A percentile compares a stretch with the other conserved stretches of the same genome.
Conservation (phyloP, 2,888 invertebrate genomes). For the Physocephala rufipes region DNA sequence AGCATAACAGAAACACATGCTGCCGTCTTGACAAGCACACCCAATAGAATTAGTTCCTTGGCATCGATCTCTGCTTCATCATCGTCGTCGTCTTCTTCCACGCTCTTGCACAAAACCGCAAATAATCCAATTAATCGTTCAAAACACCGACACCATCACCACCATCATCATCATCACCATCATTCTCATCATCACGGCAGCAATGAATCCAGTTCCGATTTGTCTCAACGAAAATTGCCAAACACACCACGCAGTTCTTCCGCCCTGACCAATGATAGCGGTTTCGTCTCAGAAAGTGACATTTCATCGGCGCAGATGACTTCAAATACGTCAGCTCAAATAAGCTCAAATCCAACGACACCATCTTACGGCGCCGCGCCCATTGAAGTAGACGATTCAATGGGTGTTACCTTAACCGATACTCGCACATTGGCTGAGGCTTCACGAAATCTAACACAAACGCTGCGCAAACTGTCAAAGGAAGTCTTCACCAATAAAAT, state of each 20-base stretch:
- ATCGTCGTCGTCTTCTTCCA: constrained; percentile 36
- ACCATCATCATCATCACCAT: constrained; percentile 63
- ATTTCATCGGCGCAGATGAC: too few relatives aligned
- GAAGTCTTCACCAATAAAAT: constrained; percentile 82
- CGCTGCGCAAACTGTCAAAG: constrained; percentile 86
- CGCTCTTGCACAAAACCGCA: constrained; percentile 60
- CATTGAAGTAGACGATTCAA: constrained; percentile 59
- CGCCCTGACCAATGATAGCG: constrained; percentile 22
- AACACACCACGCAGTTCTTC: constrained; percentile 29
- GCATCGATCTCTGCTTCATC: constrained; percentile 29
- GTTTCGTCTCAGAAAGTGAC: constrained; percentile 26
- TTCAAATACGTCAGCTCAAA: constrained; percentile 27
- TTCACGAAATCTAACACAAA: constrained; percentile 90
- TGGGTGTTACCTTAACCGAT: constrained; percentile 66
- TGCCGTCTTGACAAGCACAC: constrained; percentile 43
- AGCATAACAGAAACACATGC: constrained; percentile 34
- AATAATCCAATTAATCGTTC: constrained; percentile 62
- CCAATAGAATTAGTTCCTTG: constrained; percentile 38
- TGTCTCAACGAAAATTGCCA: constrained; percentile 25
- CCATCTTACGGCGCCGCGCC: constrained; percentile 18
- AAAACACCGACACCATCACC: constrained; percentile 61
- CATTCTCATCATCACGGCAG: constrained; percentile 48
- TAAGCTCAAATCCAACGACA: constrained; percentile 38
- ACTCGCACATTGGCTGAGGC: constrained; percentile 86
- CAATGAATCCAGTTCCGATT: constrained; percentile 17